Conservation (phyloP, 2,113 vertebrate genomes). For the Sula dactylatra region DNA sequence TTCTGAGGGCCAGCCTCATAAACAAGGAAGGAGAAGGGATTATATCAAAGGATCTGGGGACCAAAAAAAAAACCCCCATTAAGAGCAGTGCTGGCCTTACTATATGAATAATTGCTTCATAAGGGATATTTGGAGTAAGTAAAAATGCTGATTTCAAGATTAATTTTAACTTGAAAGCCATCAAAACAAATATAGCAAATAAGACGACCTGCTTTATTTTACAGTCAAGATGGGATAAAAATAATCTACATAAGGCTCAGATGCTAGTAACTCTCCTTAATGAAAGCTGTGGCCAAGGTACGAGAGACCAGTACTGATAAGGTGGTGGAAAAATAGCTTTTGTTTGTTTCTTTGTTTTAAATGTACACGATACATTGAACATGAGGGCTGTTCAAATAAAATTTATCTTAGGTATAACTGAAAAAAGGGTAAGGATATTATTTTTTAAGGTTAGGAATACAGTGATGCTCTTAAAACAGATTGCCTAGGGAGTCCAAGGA, state of each 20-base stretch:
- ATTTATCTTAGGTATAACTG: background rate
- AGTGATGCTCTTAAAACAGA: background rate
- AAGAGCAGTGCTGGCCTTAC: background rate
- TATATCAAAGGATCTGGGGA: background rate
- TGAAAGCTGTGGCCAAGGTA: background rate
- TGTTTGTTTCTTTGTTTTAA: background rate
- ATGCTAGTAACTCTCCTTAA: background rate
- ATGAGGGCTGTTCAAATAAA: background rate
- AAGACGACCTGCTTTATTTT: background rate
- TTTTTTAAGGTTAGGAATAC: background rate
- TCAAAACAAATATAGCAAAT: background rate
- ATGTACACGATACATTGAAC: background rate
- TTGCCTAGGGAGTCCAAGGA: background rate
- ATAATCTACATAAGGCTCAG: background rate
- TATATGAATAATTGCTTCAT: background rate
- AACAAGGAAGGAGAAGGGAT: background rate
- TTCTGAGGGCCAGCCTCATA: background rate
- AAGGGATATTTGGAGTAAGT: background rate
- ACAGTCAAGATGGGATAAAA: background rate
- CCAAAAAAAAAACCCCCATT: background rate
- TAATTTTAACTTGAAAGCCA: background rate
- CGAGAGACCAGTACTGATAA: background rate
- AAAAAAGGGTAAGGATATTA: background rate
- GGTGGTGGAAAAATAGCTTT: background rate
- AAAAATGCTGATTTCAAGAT: background rate